Evolutionary conservation across 2,888 invertebrate genomes (phyloP), one percentile per base, ranked within the genome.

Genomic region (Pammene fasciana): DNA sequence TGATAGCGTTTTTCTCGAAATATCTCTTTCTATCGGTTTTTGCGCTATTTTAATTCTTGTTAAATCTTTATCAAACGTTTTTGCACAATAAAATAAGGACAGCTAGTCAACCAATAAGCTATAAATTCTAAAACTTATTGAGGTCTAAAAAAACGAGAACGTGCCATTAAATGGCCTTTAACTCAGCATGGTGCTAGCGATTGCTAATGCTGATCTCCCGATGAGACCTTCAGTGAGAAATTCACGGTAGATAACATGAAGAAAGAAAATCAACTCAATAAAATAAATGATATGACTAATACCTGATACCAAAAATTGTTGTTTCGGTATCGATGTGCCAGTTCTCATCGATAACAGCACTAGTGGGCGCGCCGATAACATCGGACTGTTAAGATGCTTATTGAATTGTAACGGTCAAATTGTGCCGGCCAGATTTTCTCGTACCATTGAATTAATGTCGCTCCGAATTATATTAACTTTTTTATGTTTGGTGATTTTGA

Each of bases 321-420:
- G 41, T 38, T 26, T 55, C 36, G 43, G 52, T 57, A 68, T 64
- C 68, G 62, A 67, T 52, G 68, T 57, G 38, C 68, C 64, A 59
- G 68, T 65, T 70, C 65, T 13, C 70, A 73, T 74, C 70, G 74
- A 72, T 71, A 50, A 64, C 87, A 79, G 79, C 91, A 86, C 89
- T 89, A 88, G 85, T 87, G 84, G 92, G 92, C 85, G 92, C 88
- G 90, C 86, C 81, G 92, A 92, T 92, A 92, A 87, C 86, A 82
- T 91, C 91, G 78, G 81, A 82, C 87, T 89, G 88, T 89, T 92
- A 92, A 92, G 92, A 90, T 89, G 92, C 92, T 92, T 92, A 92
- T 92, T 92, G 92, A 92, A 92, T 86, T 92, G 92, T 92, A 92
- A 92, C 92, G 92, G 92, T 91, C 92, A 92, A 87, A 92, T 89